Evolutionary conservation across 2,888 invertebrate species (phyloP).

Genomic region (Tenthredo mesomela): DNA sequence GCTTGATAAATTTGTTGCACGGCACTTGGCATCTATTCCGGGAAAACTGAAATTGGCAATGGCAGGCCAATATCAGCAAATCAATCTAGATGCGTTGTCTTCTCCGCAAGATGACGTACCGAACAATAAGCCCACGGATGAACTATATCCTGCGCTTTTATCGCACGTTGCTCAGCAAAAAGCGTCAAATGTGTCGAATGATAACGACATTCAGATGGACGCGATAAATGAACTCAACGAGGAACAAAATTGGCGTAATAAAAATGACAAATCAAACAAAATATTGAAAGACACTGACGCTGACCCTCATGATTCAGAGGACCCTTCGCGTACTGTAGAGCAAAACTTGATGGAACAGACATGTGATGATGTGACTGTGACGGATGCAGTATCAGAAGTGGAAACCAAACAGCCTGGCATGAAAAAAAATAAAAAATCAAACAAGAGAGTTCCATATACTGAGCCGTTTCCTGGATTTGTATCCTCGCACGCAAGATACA

Average conservation of each 20-base stretch:
- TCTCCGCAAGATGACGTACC: neutral
- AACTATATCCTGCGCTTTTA: neutral
- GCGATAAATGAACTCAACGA: conserved; percentile 11
- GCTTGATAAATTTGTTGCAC: conserved; percentile 3
- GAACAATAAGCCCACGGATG: neutral
- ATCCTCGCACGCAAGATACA: conserved; percentile 31
- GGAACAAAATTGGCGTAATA: conserved; percentile 43
- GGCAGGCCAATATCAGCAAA: conserved; percentile 11
- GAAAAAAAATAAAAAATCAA: neutral
- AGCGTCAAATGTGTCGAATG: neutral
- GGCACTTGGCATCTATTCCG: neutral
- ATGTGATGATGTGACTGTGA: conserved; percentile 7
- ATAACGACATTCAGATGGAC: neutral
- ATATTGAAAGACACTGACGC: neutral
- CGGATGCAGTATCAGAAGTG: neutral
- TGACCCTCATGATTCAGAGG: neutral
- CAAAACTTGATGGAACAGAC: conserved; percentile 18
- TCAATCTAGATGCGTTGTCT: neutral
- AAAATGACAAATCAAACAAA: conserved; percentile 33
- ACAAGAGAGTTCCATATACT: conserved; percentile 20
- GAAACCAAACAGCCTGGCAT: neutral
- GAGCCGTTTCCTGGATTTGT: conserved; percentile 41
- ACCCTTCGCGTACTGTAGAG: conserved; percentile 2
- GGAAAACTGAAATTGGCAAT: conserved; percentile 19
- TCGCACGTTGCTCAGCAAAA: neutral